These are phyloP conservation scores for Babyrousa celebensis DNA, from an alignment of 2,797 vertebrate species.

Conservation along the genomic window DNA sequence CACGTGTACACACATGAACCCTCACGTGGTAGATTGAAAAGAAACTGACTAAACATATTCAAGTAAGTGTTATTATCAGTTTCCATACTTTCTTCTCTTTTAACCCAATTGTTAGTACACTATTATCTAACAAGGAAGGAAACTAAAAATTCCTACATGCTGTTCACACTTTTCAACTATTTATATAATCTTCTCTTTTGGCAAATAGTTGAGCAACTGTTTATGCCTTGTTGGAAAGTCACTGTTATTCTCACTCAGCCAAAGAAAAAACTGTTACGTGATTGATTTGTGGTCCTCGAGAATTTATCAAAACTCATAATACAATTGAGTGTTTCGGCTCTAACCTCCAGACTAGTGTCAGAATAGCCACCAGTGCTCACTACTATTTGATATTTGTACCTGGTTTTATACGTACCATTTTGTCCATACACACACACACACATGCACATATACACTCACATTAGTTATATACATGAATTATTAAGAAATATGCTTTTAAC, in stretches of 20 bases:
- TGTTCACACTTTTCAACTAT: slow-evolving; percentile 61
- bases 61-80: neutral
- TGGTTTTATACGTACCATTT: neutral
- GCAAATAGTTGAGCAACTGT: slow-evolving; percentile 73
- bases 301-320: neutral
- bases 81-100: slow-evolving; percentile 49
- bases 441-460: neutral
- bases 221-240: slow-evolving; percentile 74
- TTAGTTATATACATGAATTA: neutral
- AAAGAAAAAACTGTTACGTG: slow-evolving; percentile 7
- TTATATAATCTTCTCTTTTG: slow-evolving; percentile 79
- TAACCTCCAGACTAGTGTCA: neutral
- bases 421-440: neutral
- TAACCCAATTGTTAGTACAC: slow-evolving; percentile 17
- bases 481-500: neutral
- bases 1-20: no score
- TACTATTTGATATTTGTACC: neutral
- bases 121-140: slow-evolving; percentile 67
- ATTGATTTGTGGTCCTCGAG: slow-evolving; percentile 14
- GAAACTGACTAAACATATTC: neutral
- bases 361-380: accelerated
- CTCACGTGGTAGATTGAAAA: neutral
- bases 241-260: slow-evolving; percentile 60
- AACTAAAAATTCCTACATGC: slow-evolving; percentile 63
- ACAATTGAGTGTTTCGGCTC: neutral